Conservation (phyloP, 2,113 vertebrate genomes). For the Oxyruncus cristatus region DNA sequence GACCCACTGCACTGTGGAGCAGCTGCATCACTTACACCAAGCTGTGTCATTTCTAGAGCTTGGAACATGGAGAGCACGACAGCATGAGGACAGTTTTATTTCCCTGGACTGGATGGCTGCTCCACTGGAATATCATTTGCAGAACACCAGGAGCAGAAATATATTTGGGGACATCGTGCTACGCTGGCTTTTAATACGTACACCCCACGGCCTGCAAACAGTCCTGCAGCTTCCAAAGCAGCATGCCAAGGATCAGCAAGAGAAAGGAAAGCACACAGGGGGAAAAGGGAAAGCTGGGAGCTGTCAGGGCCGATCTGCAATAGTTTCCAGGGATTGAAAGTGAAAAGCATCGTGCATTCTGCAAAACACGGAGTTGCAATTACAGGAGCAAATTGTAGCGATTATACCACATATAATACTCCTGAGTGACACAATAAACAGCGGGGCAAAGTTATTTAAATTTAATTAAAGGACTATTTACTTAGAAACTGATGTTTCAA, state of each 20-base stretch:
- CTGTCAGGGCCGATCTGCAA: slow-evolving; percentile 37
- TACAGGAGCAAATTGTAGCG: not conserved
- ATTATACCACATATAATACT: not conserved
- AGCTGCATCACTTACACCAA: not conserved
- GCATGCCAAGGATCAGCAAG: slow-evolving; percentile 29
- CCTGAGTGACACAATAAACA: not conserved
- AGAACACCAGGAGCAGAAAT: slow-evolving; percentile 30
- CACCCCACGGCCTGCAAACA: slow-evolving; percentile 28
- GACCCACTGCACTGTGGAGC: not conserved
- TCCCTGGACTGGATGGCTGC: not conserved
- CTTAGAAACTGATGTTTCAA: not conserved
- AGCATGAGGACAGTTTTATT: slow-evolving; percentile 43
- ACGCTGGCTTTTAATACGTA: not conserved
- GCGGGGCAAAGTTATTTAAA: not conserved
- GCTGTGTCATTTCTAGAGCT: not conserved
- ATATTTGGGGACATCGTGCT: slow-evolving; percentile 22
- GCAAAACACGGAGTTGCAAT: slow-evolving; percentile 13
- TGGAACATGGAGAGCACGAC: not conserved
- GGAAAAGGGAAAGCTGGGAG: not conserved
- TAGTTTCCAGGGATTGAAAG: not conserved
- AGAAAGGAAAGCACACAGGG: slow-evolving; percentile 17
- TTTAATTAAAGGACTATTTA: not conserved
- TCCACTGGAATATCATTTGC: not conserved
- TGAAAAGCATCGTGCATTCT: slow-evolving; percentile 20
- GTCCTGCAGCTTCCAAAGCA: slow-evolving; percentile 37